Evolutionary conservation across 2,888 invertebrate species (phyloP).

Genomic region (Catonia carolina): DNA sequence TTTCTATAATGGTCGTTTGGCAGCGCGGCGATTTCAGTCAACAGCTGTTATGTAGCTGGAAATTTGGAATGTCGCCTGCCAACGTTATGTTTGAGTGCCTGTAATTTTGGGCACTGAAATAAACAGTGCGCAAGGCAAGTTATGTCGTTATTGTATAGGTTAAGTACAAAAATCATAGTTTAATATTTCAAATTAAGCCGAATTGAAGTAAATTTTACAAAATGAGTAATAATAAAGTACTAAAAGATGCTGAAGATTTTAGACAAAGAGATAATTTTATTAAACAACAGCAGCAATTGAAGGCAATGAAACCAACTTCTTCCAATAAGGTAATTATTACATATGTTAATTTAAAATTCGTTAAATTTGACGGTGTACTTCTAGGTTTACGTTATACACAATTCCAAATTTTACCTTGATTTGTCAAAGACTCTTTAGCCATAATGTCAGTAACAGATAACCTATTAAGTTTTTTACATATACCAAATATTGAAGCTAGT

Average conservation of each 20-base stretch:
- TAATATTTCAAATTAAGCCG: neutral
- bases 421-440: no score
- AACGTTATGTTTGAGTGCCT: no score
- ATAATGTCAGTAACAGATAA: neutral
- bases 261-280: slow-evolving; percentile 29
- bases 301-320: slow-evolving; percentile 29
- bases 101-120: no score
- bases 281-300: slow-evolving; percentile 31
- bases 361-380: neutral
- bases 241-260: slow-evolving; percentile 10
- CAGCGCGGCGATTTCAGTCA: no score
- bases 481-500: no score
- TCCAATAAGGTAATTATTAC: slow-evolving; percentile 19
- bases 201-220: neutral
- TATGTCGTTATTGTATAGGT: neutral
- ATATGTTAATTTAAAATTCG: no score
- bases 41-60: no score
- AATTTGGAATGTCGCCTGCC: no score
- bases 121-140: no score
- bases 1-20: no score
- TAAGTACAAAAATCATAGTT: neutral
- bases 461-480: neutral
- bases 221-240: slow-evolving; percentile 20
- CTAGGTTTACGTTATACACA: neutral
- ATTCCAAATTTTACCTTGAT: no score